Evolutionary conservation across 2,888 invertebrate species (phyloP), one percentile per base, ranked within the genome.

Genomic region (Heliconius sara): DNA sequence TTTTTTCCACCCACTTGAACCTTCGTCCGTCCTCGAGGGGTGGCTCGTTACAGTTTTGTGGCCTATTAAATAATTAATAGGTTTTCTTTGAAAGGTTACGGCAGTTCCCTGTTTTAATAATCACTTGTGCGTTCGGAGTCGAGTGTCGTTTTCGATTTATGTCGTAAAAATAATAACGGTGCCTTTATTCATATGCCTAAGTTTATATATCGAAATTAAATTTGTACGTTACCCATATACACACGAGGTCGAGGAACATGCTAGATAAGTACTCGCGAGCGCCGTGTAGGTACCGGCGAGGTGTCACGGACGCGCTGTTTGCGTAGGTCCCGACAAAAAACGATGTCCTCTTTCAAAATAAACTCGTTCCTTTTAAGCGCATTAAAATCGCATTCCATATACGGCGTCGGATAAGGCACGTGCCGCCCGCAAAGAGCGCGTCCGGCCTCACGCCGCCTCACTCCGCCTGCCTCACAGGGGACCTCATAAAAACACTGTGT

Each of bases 381-480:
- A 91, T 92, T 91, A 90, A 91, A 92, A 92, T 92, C 88, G 92
- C 92, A 91, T 92, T 92, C 93, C 93, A 87, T 91, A 91, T 90
- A 93, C 89, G 93, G 93, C 88, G 86, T 89, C 90, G 92, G 91
- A 90, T 89, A 89, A 91, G 92, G 93, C 93, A 92, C 94, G 94
- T 90, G 93, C 92, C 93, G 88, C 85, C 88, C 84, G 84, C 86
- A 85, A 85, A 86, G 84, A 83, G 72, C 30, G 82, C 84, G 85
- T 85, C 85, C 85, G 85, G 82, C 83, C 73, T 70, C 71, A 66
- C 27, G 16, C 25, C 77, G 52, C 80, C 7, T 39, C 43, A 27
- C 60, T 3, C n/a, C 9, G 60, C n/a, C 3, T 19, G 57, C 57
- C 57, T 60, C 65, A 22, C 34, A 10, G 10, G 34, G 30, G 68